Percentiles rank a stretch among this genome's conserved stretches.
These are phyloP conservation scores for Mormyrops boulengeri DNA, from an alignment of 2,797 vertebrate genomes.

Conservation along the genomic window DNA sequence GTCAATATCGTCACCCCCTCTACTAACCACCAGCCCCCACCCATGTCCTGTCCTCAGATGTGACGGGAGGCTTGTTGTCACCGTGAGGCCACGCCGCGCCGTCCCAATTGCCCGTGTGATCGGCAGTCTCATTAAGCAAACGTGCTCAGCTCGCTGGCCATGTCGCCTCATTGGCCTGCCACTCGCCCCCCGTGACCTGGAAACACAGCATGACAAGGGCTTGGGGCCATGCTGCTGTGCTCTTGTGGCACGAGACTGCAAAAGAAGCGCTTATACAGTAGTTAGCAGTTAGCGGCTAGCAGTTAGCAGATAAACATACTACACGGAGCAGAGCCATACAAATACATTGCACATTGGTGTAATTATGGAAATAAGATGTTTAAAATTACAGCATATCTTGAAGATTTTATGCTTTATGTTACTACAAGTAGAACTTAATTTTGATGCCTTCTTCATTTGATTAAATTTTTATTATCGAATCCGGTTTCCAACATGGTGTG, in stretches of 20 bases:
- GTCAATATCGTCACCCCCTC: slow-evolving; percentile 10
- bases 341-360: neutral
- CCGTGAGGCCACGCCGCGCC: slow-evolving; percentile 32
- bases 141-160: neutral
- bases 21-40: neutral
- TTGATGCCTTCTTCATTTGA: neutral
- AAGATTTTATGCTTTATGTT: neutral
- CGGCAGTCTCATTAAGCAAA: slow-evolving; percentile 10
- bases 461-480: neutral
- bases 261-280: too few species aligned
- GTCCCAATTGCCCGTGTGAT: slow-evolving; percentile 18
- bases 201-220: neutral
- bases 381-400: neutral
- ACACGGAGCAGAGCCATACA: neutral
- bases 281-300: neutral
- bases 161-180: slow-evolving; percentile 2
- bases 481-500: neutral
- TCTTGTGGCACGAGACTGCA: neutral
- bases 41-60: neutral
- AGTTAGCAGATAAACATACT: neutral
- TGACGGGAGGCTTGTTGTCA: neutral
- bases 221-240: neutral
- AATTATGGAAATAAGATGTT: neutral
- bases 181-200: slow-evolving; percentile 19
- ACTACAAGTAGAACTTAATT: neutral